Evolutionary conservation across 2,888 invertebrate species (phyloP).

Genomic region (Plagodis pulveraria): DNA sequence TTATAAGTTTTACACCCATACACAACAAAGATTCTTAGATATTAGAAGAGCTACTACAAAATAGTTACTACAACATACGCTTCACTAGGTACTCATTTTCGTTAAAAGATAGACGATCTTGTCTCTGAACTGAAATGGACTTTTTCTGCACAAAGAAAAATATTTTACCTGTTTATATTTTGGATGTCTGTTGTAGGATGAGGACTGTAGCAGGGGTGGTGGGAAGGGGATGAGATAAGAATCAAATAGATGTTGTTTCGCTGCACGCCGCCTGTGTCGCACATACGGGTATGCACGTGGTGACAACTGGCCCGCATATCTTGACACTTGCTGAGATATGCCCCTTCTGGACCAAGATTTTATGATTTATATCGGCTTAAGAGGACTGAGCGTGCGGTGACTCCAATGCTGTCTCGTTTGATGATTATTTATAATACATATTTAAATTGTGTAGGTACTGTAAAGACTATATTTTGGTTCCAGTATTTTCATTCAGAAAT

Average conservation of each 20-base stretch:
- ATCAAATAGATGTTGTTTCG: slow-evolving; percentile 85
- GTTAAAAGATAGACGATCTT: slow-evolving; percentile 63
- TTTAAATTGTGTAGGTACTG: too few relatives aligned
- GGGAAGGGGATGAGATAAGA: slow-evolving; percentile 73
- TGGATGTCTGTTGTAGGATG: slow-evolving; percentile 60
- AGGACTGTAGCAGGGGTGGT: slow-evolving; percentile 40
- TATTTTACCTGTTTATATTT: slow-evolving; percentile 79
- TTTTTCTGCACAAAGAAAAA: slow-evolving; percentile 71
- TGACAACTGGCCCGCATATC: slow-evolving; percentile 67
- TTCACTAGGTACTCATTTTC: slow-evolving; percentile 50
- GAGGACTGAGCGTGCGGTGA: not conserved
- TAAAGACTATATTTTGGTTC: too few relatives aligned
- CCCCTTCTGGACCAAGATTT: slow-evolving; percentile 29
- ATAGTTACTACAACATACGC: slow-evolving; percentile 9
- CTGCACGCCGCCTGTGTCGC: slow-evolving; percentile 68
- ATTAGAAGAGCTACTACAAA: too few relatives aligned
- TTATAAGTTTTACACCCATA: too few relatives aligned
- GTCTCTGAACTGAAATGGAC: slow-evolving; percentile 68
- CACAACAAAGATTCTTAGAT: too few relatives aligned
- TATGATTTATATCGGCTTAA: slow-evolving; percentile 13
- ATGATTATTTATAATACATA: not conserved
- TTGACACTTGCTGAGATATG: slow-evolving; percentile 66
- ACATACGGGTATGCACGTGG: slow-evolving; percentile 67
- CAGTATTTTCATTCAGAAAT: too few relatives aligned
- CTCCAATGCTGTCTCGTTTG: not conserved